These are phyloP conservation scores for Paradisaea rubra DNA, from an alignment of 2,113 vertebrate species.

Conservation along the genomic window DNA sequence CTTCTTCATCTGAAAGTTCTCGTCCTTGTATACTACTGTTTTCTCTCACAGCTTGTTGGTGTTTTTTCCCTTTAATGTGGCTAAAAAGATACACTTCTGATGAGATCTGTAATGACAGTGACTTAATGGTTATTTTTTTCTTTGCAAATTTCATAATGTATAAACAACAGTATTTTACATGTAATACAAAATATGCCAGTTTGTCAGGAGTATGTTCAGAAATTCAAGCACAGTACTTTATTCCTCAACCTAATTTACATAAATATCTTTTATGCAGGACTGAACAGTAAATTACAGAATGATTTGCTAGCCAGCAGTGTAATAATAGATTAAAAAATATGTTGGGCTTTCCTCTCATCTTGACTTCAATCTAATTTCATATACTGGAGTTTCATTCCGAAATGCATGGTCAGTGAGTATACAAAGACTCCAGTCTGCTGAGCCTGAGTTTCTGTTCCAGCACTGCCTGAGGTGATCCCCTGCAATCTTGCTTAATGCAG, in stretches of 20 bases:
- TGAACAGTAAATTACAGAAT: background rate
- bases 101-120: constrained; percentile 83
- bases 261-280: background rate
- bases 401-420: background rate
- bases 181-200: background rate
- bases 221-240: background rate
- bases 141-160: background rate
- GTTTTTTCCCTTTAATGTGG: constrained; percentile 94
- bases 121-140: background rate
- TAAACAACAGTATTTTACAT: background rate
- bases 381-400: background rate
- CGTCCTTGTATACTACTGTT: constrained; percentile 97
- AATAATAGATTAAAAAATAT: background rate
- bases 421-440: background rate
- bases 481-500: background rate
- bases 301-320: background rate
- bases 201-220: background rate
- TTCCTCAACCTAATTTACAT: background rate
- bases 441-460: background rate
- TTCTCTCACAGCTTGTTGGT: constrained; percentile 95
- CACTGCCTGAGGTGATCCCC: background rate
- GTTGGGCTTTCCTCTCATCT: background rate
- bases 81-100: constrained; percentile 98
- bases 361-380: background rate
- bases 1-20: constrained; percentile 98